phyloP scores from a whole-genome alignment of 2,888 invertebrate genomes.

The Sisyra terminalis region DNA sequence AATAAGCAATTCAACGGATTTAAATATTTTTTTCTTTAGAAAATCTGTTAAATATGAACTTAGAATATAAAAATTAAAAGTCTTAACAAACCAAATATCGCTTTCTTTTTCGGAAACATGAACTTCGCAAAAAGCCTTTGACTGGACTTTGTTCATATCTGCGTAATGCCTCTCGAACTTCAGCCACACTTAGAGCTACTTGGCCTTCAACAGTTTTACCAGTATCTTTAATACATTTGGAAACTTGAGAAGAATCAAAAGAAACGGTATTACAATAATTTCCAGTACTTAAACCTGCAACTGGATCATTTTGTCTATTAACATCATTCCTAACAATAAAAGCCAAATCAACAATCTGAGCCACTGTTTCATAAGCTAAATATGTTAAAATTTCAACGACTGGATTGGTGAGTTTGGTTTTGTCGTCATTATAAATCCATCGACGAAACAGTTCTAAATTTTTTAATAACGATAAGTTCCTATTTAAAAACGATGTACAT shows the following conservation, averaged over 20 bases:
- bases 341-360: slow-evolving; percentile 72
- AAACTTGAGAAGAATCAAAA: slow-evolving; percentile 37
- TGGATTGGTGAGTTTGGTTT: slow-evolving; percentile 35
- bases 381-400: slow-evolving; percentile 69
- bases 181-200: slow-evolving; percentile 56
- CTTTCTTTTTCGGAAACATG: not conserved
- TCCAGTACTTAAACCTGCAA: slow-evolving; percentile 46
- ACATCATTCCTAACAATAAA: slow-evolving; percentile 65
- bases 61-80: too few species aligned
- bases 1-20: too few species aligned
- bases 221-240: slow-evolving; percentile 26
- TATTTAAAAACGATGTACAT: slow-evolving; percentile 47
- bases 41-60: too few species aligned
- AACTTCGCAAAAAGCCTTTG: slow-evolving; percentile 23
- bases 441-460: slow-evolving; percentile 13
- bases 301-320: slow-evolving; percentile 48
- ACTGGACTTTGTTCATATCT: slow-evolving; percentile 47
- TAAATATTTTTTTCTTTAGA: too few species aligned
- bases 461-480: slow-evolving; percentile 17
- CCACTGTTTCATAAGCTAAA: slow-evolving; percentile 79
- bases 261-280: slow-evolving; percentile 44
- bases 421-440: slow-evolving; percentile 45
- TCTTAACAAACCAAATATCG: slow-evolving; percentile 4
- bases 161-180: slow-evolving; percentile 69
- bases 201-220: slow-evolving; percentile 45